Base-by-base conservation (phyloP, 2,888 invertebrate species). In the Plagiodera versicolora region DNA sequence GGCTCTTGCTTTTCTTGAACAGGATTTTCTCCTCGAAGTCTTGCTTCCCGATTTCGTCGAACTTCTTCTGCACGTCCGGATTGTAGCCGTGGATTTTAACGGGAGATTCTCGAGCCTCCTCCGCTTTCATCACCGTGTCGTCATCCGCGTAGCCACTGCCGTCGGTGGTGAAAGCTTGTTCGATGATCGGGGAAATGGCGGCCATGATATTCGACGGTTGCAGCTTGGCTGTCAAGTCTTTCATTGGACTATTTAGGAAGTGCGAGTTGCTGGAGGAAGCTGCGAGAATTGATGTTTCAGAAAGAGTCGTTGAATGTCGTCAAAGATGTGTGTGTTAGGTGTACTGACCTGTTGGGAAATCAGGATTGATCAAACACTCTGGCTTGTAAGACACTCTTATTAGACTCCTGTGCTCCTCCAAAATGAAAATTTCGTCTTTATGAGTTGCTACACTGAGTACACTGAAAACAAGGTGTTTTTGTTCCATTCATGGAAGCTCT, bases 371-470 rank as follows among this genome's bases (percentile, higher is more conserved):
- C 66, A 57, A 61, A 18, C 65, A 53, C 76, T 93, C 93, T 9
- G 94, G 93, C 72, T 84, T 81, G 68, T 86, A 86, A 35, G 90
- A 88, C 50, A 95, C 84, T n/a, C 95, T 84, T 55, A 94, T 80
- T 63, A 95, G 80, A 72, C 90, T 90, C 65, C 93, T 85, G 49
- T 87, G 84, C 0, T 92, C 92, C 77, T 92, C 91, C 71, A 95
- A 81, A 51, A 95, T 83, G 81, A 94, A 94, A 69, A 95, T 89
- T 82, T 92, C 92, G 68, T 88, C 87, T 75, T 85, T 86, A 70
- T 83, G 82, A 67, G 87, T 87, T 0, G 86, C 84, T 53, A 89
- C 85, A 28, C 83, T 83, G 60, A 86, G 73, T 60, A 86, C 83
- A 68, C 86, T 86, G 53, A 47, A 65, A 66, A 60, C 49, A n/a